phyloP scores from a whole-genome alignment of 2,113 vertebrate genomes.

The Calyptommatus sinebrachiatus region DNA sequence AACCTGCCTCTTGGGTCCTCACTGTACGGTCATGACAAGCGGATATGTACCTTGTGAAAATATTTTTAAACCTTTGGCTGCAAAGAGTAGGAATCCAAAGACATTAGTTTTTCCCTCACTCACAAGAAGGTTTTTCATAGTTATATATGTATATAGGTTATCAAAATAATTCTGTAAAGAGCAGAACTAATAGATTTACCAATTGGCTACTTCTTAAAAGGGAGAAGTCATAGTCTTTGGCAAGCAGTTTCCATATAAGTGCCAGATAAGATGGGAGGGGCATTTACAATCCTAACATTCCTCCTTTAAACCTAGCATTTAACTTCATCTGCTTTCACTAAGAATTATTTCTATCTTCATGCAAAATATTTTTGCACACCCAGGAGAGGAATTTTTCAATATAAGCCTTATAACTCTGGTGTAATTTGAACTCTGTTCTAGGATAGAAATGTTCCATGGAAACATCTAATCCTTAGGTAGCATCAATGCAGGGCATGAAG shows the following conservation, averaged over 20 bases:
- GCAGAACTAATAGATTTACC: constrained; percentile 33
- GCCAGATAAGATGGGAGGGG: constrained; percentile 27
- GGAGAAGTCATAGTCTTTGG: constrained; percentile 40
- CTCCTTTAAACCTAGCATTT: constrained; percentile 43
- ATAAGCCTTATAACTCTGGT: constrained; percentile 14
- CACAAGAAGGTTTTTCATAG: constrained; percentile 36
- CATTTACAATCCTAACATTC: constrained; percentile 44
- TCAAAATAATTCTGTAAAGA: constrained; percentile 54
- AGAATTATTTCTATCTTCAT: constrained; percentile 41
- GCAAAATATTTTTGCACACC: constrained; percentile 37
- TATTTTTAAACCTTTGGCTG: neutral
- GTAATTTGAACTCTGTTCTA: constrained; percentile 32
- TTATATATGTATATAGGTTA: constrained; percentile 37
- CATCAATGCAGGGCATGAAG: too few relatives aligned
- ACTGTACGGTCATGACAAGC: neutral
- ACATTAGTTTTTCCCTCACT: constrained; percentile 28
- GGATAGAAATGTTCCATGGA: constrained; percentile 10
- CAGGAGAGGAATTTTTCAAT: constrained; percentile 44
- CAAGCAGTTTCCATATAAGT: constrained; percentile 32
- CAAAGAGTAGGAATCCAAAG: constrained; percentile 2
- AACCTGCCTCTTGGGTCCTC: neutral
- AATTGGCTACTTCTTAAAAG: constrained; percentile 39
- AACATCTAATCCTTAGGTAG: constrained; percentile 6
- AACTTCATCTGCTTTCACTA: constrained; percentile 50
- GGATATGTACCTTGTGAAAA: neutral